These are phyloP conservation scores for Galeopsomyia nigrocyanea DNA, from an alignment of 2,888 invertebrate species.

Conservation along the genomic window DNA sequence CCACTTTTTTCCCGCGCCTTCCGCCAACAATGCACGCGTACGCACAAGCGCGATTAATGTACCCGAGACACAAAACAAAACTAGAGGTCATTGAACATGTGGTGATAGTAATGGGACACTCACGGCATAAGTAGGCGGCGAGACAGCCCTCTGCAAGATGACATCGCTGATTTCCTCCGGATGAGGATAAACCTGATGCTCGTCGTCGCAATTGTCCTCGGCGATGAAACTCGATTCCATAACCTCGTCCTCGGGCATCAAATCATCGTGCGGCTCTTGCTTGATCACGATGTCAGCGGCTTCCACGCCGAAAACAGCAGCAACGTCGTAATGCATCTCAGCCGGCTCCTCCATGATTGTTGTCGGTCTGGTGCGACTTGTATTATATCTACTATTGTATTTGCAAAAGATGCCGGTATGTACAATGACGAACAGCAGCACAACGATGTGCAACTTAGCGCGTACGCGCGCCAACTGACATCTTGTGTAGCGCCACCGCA, in stretches of 20 bases:
- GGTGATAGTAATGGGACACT: neutral
- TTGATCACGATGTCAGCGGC: conserved; percentile 34
- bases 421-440: too few species aligned
- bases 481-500: conserved; percentile 5
- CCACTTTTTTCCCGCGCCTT: too few species aligned
- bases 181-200: neutral
- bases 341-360: conserved; percentile 8
- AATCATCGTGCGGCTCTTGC: conserved; percentile 36
- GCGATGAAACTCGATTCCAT: conserved; percentile 1
- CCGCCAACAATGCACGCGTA: too few species aligned
- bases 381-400: too few species aligned
- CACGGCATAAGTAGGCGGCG: conserved; percentile 38
- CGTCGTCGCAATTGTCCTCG: conserved; percentile 2
- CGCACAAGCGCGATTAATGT: too few species aligned
- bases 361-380: neutral
- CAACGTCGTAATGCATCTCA: conserved; percentile 14
- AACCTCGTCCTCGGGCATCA: conserved; percentile 19
- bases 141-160: conserved; percentile 40
- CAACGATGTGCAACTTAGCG: neutral
- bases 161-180: conserved; percentile 21
- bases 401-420: too few species aligned
- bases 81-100: neutral
- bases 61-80: neutral
- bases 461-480: conserved; percentile 16
- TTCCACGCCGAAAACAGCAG: conserved; percentile 2